These are phyloP conservation scores for Crotalus horridus DNA, from an alignment of 2,113 vertebrate genomes.

Conservation along the genomic window DNA sequence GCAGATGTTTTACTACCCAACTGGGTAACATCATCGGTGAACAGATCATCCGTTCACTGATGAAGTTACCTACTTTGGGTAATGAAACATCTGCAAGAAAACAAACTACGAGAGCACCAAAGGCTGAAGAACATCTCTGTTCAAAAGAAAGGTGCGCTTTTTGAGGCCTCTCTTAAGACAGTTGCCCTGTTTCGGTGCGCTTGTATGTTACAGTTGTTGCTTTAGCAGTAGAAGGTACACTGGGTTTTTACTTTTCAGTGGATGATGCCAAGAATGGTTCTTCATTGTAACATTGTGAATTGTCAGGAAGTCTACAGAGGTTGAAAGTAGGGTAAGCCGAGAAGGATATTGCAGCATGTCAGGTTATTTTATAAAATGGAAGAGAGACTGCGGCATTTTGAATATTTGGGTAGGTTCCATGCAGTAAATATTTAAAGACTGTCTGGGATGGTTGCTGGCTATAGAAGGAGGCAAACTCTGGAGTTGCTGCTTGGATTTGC, in stretches of 20 bases:
- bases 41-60: rapidly evolving
- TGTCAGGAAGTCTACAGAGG: background rate
- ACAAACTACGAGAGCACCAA: background rate
- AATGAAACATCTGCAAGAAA: background rate
- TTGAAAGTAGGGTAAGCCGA: background rate
- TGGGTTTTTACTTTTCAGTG: background rate
- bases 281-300: background rate
- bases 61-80: background rate
- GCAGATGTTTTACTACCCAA: background rate
- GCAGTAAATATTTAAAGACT: no score
- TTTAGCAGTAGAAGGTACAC: background rate
- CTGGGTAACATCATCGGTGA: background rate
- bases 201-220: background rate
- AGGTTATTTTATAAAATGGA: background rate
- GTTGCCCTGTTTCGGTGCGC: background rate
- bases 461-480: background rate
- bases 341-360: background rate
- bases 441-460: background rate
- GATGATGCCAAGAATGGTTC: background rate
- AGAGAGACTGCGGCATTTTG: background rate
- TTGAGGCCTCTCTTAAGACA: background rate
- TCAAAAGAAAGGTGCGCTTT: background rate
- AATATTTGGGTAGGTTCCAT: background rate
- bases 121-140: background rate
- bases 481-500: background rate